Evolutionary conservation across 2,888 invertebrate genomes (phyloP).

Genomic region (Oasisia sp.): DNA sequence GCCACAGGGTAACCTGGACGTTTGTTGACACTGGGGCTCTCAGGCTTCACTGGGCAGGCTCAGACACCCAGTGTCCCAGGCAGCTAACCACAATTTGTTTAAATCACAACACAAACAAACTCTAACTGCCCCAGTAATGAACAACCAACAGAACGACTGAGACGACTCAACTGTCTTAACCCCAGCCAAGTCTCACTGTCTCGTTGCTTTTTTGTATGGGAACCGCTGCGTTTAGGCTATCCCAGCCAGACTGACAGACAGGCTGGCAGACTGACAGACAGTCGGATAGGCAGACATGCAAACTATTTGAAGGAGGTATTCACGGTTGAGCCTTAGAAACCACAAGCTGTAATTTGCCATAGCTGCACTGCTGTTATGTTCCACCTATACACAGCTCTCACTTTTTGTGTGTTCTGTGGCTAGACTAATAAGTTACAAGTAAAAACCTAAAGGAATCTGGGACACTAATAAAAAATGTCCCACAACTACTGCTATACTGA

Average conservation of each 20-base stretch:
- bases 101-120: conserved; percentile 17
- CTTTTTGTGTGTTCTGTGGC: background rate
- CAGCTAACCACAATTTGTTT: background rate
- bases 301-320: background rate
- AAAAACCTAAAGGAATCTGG: background rate
- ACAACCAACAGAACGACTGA: background rate
- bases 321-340: background rate
- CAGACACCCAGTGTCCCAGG: background rate
- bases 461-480: background rate
- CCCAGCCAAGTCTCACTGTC: background rate
- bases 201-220: background rate
- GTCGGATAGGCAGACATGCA: background rate
- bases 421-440: background rate
- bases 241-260: background rate
- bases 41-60: background rate
- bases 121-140: background rate
- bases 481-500: background rate
- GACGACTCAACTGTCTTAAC: conserved; percentile 9
- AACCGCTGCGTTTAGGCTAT: background rate
- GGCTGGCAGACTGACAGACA: background rate
- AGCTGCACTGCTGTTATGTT: background rate
- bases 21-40: background rate
- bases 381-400: background rate
- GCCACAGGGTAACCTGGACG: background rate
- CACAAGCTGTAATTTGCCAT: background rate